phyloP scores from a whole-genome alignment of 2,113 vertebrate genomes.

The Microtus richardsoni region DNA sequence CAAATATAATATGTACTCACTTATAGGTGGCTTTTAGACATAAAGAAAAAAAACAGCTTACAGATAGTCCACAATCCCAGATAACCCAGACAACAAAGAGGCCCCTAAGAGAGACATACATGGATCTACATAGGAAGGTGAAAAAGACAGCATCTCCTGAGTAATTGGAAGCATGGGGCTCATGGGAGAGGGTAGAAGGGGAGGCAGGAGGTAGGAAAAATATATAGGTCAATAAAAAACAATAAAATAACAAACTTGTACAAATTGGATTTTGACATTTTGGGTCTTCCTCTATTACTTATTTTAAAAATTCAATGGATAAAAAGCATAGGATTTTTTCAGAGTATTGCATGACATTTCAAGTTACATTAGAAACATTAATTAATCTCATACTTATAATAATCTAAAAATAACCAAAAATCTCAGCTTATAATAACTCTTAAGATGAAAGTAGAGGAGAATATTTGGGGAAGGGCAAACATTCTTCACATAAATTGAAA shows the following conservation, averaged over 20 bases:
- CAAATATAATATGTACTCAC: too few relatives aligned
- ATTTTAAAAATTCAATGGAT: conserved; percentile 37
- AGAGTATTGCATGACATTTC: conserved; percentile 65
- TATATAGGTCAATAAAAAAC: too few relatives aligned
- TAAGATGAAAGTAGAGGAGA: conserved; percentile 60
- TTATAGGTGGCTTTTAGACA: too few relatives aligned
- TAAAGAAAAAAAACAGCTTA: too few relatives aligned
- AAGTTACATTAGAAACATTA: conserved; percentile 54
- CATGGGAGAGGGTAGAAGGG: too few relatives aligned
- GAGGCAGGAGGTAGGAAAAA: too few relatives aligned
- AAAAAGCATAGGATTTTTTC: conserved; percentile 45
- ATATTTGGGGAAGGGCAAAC: conserved; percentile 43
- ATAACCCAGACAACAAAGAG: too few relatives aligned
- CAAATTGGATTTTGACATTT: conserved; percentile 62
- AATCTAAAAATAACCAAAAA: background rate
- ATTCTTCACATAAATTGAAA: conserved; percentile 72
- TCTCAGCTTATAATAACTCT: conserved; percentile 54
- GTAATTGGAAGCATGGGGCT: too few relatives aligned
- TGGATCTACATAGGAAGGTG: too few relatives aligned
- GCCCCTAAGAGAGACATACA: too few relatives aligned
- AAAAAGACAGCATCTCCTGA: too few relatives aligned
- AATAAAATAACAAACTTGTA: background rate
- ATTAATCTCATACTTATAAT: conserved; percentile 54
- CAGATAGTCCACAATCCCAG: too few relatives aligned
- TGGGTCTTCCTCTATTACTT: conserved; percentile 54